A percentile compares a stretch with the other conserved stretches of the same genome.
Conservation (phyloP, 2,888 invertebrate genomes). For the Octonoba sinensis region DNA sequence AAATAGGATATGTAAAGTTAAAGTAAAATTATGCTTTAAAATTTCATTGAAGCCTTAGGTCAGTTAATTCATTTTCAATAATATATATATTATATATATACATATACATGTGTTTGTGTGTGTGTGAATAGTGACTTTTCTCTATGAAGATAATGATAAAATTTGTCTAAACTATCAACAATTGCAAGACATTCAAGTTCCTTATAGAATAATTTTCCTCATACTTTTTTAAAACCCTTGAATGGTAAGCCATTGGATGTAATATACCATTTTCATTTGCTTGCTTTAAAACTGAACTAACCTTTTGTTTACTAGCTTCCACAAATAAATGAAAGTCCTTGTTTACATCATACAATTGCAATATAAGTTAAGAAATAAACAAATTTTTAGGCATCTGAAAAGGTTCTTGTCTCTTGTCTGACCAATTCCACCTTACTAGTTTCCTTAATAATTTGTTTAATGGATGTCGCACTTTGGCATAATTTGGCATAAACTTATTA, state of each 20-base stretch:
- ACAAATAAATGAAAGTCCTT: constrained; percentile 1
- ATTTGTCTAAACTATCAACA: not conserved
- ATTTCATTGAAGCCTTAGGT: no score
- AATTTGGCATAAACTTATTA: no score
- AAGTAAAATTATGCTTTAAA: no score
- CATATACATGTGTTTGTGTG: no score
- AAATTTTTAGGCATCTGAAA: not conserved
- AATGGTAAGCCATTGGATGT: not conserved
- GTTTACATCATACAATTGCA: not conserved
- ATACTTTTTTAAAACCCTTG: not conserved
- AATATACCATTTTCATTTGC: not conserved
- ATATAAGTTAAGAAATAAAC: not conserved
- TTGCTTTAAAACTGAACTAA: not conserved
- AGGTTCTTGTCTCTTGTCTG: constrained; percentile 1
- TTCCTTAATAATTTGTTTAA: no score
- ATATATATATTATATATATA: no score
- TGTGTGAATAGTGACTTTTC: not conserved
- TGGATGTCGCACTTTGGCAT: no score
- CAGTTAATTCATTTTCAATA: no score
- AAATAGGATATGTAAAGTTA: no score
- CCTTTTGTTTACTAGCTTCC: not conserved
- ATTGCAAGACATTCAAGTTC: constrained; percentile 9
- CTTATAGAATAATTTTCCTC: no score
- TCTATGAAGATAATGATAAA: not conserved
- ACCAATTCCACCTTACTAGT: not conserved